Evolutionary conservation across 2,888 invertebrate species (phyloP).

Genomic region (Diarsia mendica): DNA sequence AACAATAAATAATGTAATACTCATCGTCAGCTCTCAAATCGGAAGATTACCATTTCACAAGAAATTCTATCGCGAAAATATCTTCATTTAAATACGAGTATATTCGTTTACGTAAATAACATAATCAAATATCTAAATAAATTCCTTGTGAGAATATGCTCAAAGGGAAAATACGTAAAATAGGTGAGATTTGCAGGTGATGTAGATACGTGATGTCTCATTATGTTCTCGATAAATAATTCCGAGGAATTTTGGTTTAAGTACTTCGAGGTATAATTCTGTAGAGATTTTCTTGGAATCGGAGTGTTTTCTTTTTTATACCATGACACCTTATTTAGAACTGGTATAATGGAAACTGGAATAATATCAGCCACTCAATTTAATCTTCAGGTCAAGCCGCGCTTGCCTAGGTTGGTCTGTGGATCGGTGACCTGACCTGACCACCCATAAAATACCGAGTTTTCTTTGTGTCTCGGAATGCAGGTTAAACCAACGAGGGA

Average conservation of each 20-base stretch:
- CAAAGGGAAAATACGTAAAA: slow-evolving; percentile 40
- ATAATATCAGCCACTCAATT: background rate
- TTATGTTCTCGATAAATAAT: slow-evolving; percentile 50
- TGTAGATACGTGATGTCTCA: slow-evolving; percentile 22
- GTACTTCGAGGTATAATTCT: slow-evolving; percentile 3
- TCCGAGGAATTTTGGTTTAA: slow-evolving; percentile 18
- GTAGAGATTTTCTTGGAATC: background rate
- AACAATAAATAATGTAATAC: slow-evolving; percentile 18
- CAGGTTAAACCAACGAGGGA: too few relatives aligned
- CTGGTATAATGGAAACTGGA: too few relatives aligned
- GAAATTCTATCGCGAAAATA: slow-evolving; percentile 32
- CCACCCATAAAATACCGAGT: too few relatives aligned
- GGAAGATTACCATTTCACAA: slow-evolving; percentile 43
- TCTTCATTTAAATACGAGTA: slow-evolving; percentile 34
- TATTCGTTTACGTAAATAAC: slow-evolving; percentile 49
- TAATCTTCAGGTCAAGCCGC: too few relatives aligned
- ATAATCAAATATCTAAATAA: slow-evolving; percentile 55
- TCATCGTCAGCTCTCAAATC: slow-evolving; percentile 14
- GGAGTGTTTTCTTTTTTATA: background rate
- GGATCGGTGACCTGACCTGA: too few relatives aligned
- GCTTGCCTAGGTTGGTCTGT: too few relatives aligned
- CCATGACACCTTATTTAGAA: background rate
- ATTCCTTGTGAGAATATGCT: slow-evolving; percentile 24
- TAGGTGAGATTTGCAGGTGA: slow-evolving; percentile 24
- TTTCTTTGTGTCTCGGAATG: too few relatives aligned